A percentile compares a stretch with the other conserved stretches of the same genome.
phyloP scores from a whole-genome alignment of 2,888 invertebrate genomes.

The Ellobium chinense region DNA sequence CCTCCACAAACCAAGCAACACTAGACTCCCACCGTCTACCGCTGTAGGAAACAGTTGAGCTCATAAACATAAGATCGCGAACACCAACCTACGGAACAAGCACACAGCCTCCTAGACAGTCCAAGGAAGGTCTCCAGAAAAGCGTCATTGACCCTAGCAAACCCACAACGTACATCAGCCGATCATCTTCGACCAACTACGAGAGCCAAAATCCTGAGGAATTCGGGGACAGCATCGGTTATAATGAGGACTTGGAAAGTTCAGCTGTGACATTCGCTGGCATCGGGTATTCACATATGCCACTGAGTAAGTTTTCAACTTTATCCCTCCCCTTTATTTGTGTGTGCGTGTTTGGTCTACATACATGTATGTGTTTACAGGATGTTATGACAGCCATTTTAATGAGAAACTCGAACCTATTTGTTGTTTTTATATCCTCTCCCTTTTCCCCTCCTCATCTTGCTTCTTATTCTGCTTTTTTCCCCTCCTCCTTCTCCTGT shows the following conservation, averaged over 20 bases:
- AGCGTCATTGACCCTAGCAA: conserved; percentile 56
- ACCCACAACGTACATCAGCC: conserved; percentile 58
- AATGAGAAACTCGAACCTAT: no score
- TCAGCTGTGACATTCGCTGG: conserved; percentile 55
- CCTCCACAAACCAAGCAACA: no score
- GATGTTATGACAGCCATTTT: no score
- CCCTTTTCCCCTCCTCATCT: no score
- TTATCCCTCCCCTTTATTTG: no score
- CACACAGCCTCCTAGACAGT: conserved; percentile 58
- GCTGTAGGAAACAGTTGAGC: conserved; percentile 65
- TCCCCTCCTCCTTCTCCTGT: no score
- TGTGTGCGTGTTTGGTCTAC: no score
- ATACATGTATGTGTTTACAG: no score
- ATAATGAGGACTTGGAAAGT: conserved; percentile 64
- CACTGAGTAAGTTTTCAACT: conserved; percentile 63
- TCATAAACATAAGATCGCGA: conserved; percentile 65
- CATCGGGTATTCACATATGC: conserved; percentile 63
- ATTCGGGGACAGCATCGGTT: conserved; percentile 73
- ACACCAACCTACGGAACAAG: conserved; percentile 63
- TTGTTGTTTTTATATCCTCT: no score
- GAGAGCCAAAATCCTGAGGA: conserved; percentile 64
- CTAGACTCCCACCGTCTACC: no score
- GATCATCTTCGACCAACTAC: conserved; percentile 61
- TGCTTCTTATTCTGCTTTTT: no score
- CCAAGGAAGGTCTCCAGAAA: conserved; percentile 52